phyloP scores from a whole-genome alignment of 2,888 invertebrate species.

The Hypolimnas misippus region DNA sequence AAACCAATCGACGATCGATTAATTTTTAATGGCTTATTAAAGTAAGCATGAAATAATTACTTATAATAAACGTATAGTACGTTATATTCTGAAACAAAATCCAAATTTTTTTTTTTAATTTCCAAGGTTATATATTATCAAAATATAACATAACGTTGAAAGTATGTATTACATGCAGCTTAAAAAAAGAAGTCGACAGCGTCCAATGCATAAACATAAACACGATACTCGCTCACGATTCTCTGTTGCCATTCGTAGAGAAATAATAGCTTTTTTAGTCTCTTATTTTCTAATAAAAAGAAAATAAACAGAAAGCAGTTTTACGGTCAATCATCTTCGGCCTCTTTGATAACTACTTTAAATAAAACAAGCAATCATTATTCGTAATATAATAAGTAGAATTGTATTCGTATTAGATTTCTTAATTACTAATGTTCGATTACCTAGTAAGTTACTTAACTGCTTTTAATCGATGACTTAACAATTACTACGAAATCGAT shows the following conservation, averaged over 20 bases:
- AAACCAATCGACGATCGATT: background rate
- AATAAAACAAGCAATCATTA: conserved; percentile 5
- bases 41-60: no score
- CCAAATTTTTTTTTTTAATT: no score
- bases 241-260: conserved; percentile 11
- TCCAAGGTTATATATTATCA: no score
- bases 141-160: background rate
- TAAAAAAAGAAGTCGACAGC: conserved; percentile 12
- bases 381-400: background rate
- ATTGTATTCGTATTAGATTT: no score
- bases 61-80: no score
- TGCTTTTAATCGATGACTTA: conserved; percentile 4
- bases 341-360: background rate
- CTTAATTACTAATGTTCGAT: background rate
- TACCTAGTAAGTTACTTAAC: background rate
- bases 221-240: conserved; percentile 24
- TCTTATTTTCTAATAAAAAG: background rate
- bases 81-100: no score
- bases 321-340: background rate
- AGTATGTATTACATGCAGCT: background rate
- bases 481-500: no score
- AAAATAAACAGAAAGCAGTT: background rate
- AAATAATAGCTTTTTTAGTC: background rate
- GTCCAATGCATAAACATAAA: conserved; percentile 23
- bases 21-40: no score